These are phyloP conservation scores for Pseudonaja textilis DNA, from an alignment of 2,113 vertebrate species.

Conservation along the genomic window DNA sequence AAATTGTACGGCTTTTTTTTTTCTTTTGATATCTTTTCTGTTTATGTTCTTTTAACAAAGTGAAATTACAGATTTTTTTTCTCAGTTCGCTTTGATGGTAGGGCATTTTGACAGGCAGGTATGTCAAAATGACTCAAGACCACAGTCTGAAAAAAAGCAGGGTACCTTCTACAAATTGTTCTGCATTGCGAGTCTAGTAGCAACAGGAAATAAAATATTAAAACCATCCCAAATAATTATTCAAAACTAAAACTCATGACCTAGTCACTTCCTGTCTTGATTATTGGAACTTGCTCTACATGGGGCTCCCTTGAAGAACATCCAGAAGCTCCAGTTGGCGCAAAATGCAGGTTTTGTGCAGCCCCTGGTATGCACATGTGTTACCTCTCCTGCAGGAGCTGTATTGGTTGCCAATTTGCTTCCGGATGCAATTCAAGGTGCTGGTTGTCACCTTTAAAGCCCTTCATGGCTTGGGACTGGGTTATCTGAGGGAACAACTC, in stretches of 20 bases:
- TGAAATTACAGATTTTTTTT: background rate
- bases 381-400: too few species aligned
- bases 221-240: background rate
- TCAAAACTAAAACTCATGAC: background rate
- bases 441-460: too few species aligned
- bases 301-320: too few species aligned
- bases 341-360: too few species aligned
- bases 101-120: background rate
- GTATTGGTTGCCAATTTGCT: too few species aligned
- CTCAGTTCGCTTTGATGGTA: background rate
- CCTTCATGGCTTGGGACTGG: too few species aligned
- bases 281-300: too few species aligned
- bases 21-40: background rate
- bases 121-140: background rate
- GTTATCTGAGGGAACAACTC: too few species aligned
- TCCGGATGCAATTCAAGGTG: too few species aligned
- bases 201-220: background rate
- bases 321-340: too few species aligned
- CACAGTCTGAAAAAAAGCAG: background rate
- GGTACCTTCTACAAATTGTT: background rate
- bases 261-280: too few species aligned
- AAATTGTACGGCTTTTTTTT: background rate
- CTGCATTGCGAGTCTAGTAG: background rate
- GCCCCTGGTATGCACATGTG: too few species aligned
- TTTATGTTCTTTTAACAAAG: background rate